Evolutionary conservation across 2,888 invertebrate species (phyloP).

Genomic region (Thera obeliscata): DNA sequence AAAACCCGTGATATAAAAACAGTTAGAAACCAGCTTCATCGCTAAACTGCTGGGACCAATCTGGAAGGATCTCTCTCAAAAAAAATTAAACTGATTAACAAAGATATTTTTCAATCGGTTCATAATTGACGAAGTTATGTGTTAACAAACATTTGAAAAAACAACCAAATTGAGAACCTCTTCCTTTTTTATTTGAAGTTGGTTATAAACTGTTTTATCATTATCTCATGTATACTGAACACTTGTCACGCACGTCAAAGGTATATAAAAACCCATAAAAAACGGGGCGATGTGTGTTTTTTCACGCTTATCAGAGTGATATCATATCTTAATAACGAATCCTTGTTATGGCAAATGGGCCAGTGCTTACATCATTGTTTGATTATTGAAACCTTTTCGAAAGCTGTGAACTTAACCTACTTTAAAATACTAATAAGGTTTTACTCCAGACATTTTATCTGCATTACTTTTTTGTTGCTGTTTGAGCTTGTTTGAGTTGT

Average conservation of each 20-base stretch:
- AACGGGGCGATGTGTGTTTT: slow-evolving; percentile 30
- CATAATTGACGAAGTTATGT: too few species aligned
- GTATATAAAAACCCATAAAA: slow-evolving; percentile 28
- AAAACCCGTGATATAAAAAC: not conserved
- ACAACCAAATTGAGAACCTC: too few species aligned
- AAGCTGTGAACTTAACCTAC: slow-evolving; percentile 13
- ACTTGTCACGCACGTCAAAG: slow-evolving; percentile 25
- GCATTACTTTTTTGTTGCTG: too few species aligned
- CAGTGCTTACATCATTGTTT: slow-evolving; percentile 46
- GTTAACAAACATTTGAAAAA: too few species aligned
- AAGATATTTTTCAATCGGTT: too few species aligned
- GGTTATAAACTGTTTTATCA: slow-evolving; percentile 1
- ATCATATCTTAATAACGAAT: slow-evolving; percentile 50
- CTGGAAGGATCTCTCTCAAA: too few species aligned
- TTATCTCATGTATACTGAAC: slow-evolving; percentile 1
- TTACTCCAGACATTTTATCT: too few species aligned
- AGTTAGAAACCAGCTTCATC: too few species aligned
- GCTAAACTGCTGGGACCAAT: too few species aligned
- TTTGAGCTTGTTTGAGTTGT: too few species aligned
- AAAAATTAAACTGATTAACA: too few species aligned
- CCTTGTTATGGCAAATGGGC: slow-evolving; percentile 45
- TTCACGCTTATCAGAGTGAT: slow-evolving; percentile 46
- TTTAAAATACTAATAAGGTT: not conserved
- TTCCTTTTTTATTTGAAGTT: not conserved
- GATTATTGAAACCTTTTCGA: slow-evolving; percentile 28